Percentiles rank a stretch among this genome's conserved stretches.
Conservation (phyloP, 2,113 vertebrate species). For the Siphamia tubifer region DNA sequence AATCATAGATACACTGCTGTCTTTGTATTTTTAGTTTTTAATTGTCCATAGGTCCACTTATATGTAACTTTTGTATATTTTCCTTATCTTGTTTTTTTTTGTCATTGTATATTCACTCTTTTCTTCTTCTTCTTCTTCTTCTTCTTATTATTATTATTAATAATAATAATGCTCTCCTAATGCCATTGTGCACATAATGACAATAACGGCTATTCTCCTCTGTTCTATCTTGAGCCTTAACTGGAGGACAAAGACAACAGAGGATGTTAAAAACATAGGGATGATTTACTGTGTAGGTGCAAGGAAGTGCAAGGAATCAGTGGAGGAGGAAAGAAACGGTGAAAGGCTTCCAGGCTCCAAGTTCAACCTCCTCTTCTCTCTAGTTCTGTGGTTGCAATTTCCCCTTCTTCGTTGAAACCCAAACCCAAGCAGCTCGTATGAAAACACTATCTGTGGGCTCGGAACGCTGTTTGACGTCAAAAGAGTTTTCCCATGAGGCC, state of each 20-base stretch:
- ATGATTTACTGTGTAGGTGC: neutral
- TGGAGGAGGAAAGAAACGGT: neutral
- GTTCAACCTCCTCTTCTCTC: constrained; percentile 38
- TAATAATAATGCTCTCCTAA: too few relatives aligned
- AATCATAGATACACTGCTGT: too few relatives aligned
- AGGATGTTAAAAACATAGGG: neutral
- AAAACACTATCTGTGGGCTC: constrained; percentile 68
- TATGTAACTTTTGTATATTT: too few relatives aligned
- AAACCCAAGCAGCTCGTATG: constrained; percentile 50
- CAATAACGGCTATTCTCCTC: too few relatives aligned
- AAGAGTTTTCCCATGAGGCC: constrained; percentile 64
- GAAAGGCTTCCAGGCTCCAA: constrained; percentile 11
- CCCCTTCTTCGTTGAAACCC: constrained; percentile 65
- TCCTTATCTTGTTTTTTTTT: too few relatives aligned
- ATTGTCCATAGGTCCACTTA: too few relatives aligned
- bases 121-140: too few relatives aligned
- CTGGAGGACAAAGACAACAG: neutral
- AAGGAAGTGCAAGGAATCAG: neutral
- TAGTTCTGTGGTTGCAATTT: constrained; percentile 65
- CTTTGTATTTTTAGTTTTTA: too few relatives aligned
- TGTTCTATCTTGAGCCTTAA: neutral
- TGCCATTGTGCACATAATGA: too few relatives aligned
- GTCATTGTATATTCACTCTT: too few relatives aligned
- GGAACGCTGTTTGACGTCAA: constrained; percentile 68
- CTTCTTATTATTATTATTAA: too few relatives aligned